Conservation (phyloP, 2,797 vertebrate genomes). For the Coilia nasus region DNA sequence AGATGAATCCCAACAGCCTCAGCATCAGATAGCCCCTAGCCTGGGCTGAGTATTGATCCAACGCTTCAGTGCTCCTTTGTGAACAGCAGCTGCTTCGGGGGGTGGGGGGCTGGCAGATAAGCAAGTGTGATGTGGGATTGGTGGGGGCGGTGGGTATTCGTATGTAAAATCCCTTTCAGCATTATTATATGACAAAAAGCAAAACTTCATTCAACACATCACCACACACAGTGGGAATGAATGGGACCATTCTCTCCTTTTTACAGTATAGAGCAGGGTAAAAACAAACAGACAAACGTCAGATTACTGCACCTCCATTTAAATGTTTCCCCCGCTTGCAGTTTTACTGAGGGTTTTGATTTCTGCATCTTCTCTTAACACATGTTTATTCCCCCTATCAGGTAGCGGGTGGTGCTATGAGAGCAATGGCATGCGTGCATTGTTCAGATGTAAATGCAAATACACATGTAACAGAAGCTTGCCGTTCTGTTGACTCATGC, state of each 20-base stretch:
- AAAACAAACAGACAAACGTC: conserved; percentile 1
- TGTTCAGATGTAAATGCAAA: conserved; percentile 36
- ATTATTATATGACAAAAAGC: conserved; percentile 57
- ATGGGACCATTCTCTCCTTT: conserved; percentile 57
- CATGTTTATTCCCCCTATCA: background rate
- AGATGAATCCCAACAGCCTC: conserved; percentile 77
- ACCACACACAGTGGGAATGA: conserved; percentile 55
- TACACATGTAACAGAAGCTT: conserved; percentile 36
- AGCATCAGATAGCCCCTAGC: conserved; percentile 78
- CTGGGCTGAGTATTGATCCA: conserved; percentile 81
- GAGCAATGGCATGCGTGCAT: conserved; percentile 23
- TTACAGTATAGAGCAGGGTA: background rate
- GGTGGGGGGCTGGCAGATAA: conserved; percentile 76
- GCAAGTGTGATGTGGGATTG: conserved; percentile 55
- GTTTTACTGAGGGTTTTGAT: background rate
- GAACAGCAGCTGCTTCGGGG: conserved; percentile 76
- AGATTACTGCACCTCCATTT: background rate
- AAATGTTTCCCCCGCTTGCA: background rate
- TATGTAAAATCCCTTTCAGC: conserved; percentile 63
- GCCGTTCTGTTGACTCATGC: conserved; percentile 45
- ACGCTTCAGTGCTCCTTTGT: conserved; percentile 75
- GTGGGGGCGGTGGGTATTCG: conserved; percentile 64
- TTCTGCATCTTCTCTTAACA: background rate
- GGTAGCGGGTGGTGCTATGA: background rate
- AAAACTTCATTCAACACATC: conserved; percentile 72